phyloP scores from a whole-genome alignment of 2,797 vertebrate species.

The Danionella dracula region DNA sequence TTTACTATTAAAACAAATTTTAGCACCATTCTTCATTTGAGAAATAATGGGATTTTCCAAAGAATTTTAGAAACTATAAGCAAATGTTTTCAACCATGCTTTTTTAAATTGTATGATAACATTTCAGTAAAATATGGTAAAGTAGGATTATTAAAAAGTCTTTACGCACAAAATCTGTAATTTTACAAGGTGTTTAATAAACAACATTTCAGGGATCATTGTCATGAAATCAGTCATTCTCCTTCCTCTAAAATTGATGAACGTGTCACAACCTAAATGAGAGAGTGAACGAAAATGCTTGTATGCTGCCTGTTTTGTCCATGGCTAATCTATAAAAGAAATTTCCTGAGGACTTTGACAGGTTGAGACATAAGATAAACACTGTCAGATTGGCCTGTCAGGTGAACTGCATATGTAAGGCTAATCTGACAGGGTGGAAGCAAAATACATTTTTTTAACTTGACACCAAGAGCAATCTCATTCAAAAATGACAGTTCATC shows the following conservation, averaged over 20 bases:
- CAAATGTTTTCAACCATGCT: too few species aligned
- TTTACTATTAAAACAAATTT: too few species aligned
- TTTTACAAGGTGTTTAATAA: too few species aligned
- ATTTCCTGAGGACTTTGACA: slow-evolving; percentile 53
- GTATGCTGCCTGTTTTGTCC: slow-evolving; percentile 17
- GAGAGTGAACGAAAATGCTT: slow-evolving; percentile 15
- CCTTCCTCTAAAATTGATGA: neutral
- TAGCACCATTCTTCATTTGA: too few species aligned
- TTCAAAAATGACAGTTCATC: slow-evolving; percentile 43
- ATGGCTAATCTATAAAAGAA: slow-evolving; percentile 46
- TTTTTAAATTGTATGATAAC: too few species aligned
- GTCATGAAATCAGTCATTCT: slow-evolving; percentile 16
- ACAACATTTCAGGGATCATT: slow-evolving; percentile 5
- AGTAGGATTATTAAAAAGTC: too few species aligned
- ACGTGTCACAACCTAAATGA: slow-evolving; percentile 6
- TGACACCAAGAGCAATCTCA: slow-evolving; percentile 47
- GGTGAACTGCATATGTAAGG: slow-evolving; percentile 47
- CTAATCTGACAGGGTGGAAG: slow-evolving; percentile 53
- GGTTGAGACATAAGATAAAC: slow-evolving; percentile 55
- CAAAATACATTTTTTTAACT: slow-evolving; percentile 45
- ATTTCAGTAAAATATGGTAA: too few species aligned
- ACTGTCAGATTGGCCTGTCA: slow-evolving; percentile 51
- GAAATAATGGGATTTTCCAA: too few species aligned
- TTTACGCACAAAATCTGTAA: too few species aligned
- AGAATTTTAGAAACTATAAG: too few species aligned